Percentiles rank a stretch among this genome's conserved stretches.
Evolutionary conservation across 1,140 invertebrate species (phyloP).

Genomic region (Cataglyphis hispanica): DNA sequence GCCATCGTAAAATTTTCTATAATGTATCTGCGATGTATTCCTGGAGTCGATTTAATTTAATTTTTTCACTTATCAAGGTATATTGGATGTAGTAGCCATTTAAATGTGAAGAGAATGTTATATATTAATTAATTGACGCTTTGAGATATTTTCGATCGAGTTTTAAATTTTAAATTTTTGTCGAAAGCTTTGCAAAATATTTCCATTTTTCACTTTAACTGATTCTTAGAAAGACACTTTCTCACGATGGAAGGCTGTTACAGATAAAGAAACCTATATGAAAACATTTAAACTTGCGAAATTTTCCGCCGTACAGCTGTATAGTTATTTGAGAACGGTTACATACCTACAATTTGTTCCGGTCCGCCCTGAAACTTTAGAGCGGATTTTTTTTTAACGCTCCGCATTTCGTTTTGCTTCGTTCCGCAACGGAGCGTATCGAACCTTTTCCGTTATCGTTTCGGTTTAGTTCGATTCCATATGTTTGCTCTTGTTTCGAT

Average conservation of each 20-base stretch:
- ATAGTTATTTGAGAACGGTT: slow-evolving; percentile 30
- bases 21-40: slow-evolving; percentile 5
- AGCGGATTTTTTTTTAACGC: slow-evolving; percentile 37
- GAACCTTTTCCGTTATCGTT: slow-evolving; percentile 44
- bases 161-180: not conserved
- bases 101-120: not conserved
- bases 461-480: slow-evolving; percentile 32
- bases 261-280: not conserved
- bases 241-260: not conserved
- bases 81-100: not conserved
- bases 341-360: slow-evolving; percentile 13
- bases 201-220: not conserved
- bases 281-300: slow-evolving; percentile 11
- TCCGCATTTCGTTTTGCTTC: slow-evolving; percentile 11
- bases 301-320: slow-evolving; percentile 10
- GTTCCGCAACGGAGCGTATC: slow-evolving; percentile 35
- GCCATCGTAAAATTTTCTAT: slow-evolving; percentile 56
- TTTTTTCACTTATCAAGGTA: not conserved
- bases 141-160: not conserved
- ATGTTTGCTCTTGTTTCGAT: slow-evolving; percentile 15
- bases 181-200: not conserved
- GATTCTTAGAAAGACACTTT: not conserved
- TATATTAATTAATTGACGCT: too few species aligned
- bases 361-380: not conserved
- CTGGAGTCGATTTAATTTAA: slow-evolving; percentile 8